Conservation (phyloP, 2,113 vertebrate species). For the Cyprinodon brontotheroides region DNA sequence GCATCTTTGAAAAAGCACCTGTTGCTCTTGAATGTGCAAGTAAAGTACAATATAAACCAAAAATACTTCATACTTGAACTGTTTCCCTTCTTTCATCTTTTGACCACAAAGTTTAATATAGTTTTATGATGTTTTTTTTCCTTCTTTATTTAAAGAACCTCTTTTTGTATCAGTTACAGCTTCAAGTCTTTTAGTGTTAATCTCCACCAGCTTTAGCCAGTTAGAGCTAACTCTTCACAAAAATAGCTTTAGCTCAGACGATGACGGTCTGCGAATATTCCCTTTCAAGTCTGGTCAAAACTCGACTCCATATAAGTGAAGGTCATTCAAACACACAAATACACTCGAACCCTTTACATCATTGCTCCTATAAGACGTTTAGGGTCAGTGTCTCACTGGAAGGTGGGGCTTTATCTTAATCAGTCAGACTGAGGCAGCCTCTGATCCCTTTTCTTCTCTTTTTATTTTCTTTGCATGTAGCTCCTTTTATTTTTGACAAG, state of each 20-base stretch:
- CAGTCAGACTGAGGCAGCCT: not conserved
- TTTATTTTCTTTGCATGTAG: not conserved
- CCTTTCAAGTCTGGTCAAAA: too few species aligned
- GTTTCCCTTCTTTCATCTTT: not conserved
- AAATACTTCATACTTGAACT: not conserved
- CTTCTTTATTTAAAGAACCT: too few species aligned
- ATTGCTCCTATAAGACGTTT: not conserved
- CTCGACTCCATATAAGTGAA: too few species aligned
- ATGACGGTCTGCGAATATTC: too few species aligned
- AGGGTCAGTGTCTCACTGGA: not conserved
- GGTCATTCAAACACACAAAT: too few species aligned
- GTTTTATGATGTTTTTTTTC: not conserved
- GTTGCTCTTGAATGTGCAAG: not conserved
- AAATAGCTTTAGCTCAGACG: too few species aligned
- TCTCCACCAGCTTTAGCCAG: too few species aligned
- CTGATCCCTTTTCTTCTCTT: not conserved
- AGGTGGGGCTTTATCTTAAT: not conserved
- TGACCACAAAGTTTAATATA: not conserved
- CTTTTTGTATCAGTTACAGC: too few species aligned
- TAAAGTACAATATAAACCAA: not conserved
- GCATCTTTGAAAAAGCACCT: conserved; percentile 46
- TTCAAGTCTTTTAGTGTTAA: too few species aligned
- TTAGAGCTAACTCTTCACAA: too few species aligned
- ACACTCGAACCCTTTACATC: too few species aligned
- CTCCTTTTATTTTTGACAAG: not conserved